phyloP scores from a whole-genome alignment of 2,888 invertebrate genomes.

The Meliscaeva auricollis region DNA sequence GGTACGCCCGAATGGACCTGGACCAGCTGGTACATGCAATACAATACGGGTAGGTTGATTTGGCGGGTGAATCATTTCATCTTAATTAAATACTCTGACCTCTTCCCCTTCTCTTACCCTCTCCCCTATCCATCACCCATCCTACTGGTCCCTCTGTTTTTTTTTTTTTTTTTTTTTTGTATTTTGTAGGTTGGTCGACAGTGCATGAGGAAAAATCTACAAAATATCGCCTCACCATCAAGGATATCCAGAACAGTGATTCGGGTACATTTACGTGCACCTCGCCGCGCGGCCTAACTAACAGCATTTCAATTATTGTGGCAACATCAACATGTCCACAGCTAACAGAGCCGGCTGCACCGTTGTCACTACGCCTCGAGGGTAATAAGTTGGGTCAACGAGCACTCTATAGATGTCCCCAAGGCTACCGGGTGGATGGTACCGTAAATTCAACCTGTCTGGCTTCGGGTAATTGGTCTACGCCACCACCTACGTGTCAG shows the following conservation, averaged over 20 bases:
- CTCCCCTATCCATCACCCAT: not conserved
- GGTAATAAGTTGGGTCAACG: constrained; percentile 91
- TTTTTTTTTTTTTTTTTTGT: not conserved
- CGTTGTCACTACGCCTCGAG: constrained; percentile 89
- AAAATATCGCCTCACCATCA: constrained; percentile 92
- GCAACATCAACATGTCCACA: constrained; percentile 89
- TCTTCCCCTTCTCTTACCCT: not conserved
- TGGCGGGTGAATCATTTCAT: constrained; percentile 59
- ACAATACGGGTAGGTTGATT: constrained; percentile 88
- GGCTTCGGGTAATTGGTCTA: constrained; percentile 93
- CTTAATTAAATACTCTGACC: constrained; percentile 70
- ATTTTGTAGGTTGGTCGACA: constrained; percentile 82
- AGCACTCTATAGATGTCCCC: constrained; percentile 88
- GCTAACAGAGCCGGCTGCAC: constrained; percentile 86
- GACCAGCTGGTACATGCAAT: constrained; percentile 92
- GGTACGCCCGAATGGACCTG: constrained; percentile 96
- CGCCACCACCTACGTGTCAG: constrained; percentile 89
- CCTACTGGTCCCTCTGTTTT: not conserved
- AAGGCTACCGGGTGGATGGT: constrained; percentile 92
- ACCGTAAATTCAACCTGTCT: constrained; percentile 92
- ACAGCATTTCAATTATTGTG: constrained; percentile 85
- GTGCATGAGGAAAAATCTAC: constrained; percentile 88
- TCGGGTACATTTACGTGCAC: constrained; percentile 94
- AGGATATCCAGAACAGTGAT: constrained; percentile 92
- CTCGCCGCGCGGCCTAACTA: constrained; percentile 90